These are phyloP conservation scores for Myzus persicae DNA, from an alignment of 1,140 invertebrate species.

Conservation along the genomic window DNA sequence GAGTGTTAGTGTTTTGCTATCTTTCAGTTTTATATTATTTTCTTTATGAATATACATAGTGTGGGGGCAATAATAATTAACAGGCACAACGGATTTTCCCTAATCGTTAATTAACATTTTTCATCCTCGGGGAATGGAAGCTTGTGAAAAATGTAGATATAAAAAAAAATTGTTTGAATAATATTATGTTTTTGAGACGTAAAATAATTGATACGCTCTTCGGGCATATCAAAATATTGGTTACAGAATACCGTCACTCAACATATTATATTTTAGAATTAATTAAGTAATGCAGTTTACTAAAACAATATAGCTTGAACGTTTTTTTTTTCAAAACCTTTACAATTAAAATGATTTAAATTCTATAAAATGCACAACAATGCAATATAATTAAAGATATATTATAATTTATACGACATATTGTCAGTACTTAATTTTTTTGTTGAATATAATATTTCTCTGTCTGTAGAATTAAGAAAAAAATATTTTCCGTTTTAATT, in stretches of 20 bases:
- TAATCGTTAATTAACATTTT: conserved; percentile 50
- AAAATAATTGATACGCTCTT: neutral
- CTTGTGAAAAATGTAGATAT: neutral
- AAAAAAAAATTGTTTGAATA: neutral
- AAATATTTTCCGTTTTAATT: neutral
- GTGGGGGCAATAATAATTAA: neutral
- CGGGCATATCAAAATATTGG: neutral
- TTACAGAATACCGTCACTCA: neutral
- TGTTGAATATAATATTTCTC: neutral
- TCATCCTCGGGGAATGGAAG: neutral
- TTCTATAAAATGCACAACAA: neutral
- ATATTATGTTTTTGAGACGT: neutral
- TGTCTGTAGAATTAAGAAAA: neutral
- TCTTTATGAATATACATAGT: neutral
- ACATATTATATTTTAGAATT: neutral
- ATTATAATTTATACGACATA: no score
- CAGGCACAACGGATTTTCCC: neutral
- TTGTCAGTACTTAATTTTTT: neutral
- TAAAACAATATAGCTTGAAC: neutral
- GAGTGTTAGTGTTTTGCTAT: neutral
- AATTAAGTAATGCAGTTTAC: neutral
- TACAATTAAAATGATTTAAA: neutral
- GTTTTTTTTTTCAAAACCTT: neutral
- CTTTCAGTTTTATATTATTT: conserved; percentile 17
- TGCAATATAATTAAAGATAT: neutral